Base-by-base conservation (phyloP, 2,888 invertebrate species). In the Chrysina gloriosa region DNA sequence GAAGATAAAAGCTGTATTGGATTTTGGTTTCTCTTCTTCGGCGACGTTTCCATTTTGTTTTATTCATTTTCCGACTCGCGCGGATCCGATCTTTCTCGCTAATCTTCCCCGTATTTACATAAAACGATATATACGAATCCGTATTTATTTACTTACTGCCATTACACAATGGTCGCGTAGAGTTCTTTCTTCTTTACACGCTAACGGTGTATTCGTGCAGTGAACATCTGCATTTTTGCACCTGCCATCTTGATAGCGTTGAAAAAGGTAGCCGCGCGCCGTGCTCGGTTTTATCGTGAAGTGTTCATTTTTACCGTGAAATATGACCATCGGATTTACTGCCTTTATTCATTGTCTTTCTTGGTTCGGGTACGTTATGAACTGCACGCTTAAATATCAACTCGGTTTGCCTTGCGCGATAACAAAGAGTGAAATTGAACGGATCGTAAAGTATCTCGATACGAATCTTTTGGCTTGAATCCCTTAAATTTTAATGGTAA, bases 161-260 rank as follows among this genome's bases (percentile, higher is more conserved):
- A n/a, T 36, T 52, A n/a, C 25, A 9, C 42, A 45, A 11, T 29
- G 50, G 61, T n/a, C 23, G 50, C 65, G 52, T 7, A 50, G 9
- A 21, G 61, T 45, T 25, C 42, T n/a, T n/a, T n/a, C n/a, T n/a
- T n/a, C n/a, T 50, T 36, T 36, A 52, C 65, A 34, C 34, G 36
- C 27, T 50, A 39, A 50, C 52, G 50, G 65, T 65, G 58, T 11
- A 31, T 21, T 52, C 65, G 50, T 65, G 65, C 65, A 50, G 50
- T 48, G 63, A 64, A 34, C 64, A 65, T 65, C 65, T 65, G 65
- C 52, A 65, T 65, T 65, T 65, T 65, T 65, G 65, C 65, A 65
- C 65, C 65, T 65, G 65, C 39, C 34, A 50, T 50, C 50, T 50
- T 27, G 50, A 50, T 50, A 50, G 50, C 50, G 50, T 50, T 50